Evolutionary conservation across 2,113 vertebrate genomes (phyloP).

Genomic region (Centropristis striata): DNA sequence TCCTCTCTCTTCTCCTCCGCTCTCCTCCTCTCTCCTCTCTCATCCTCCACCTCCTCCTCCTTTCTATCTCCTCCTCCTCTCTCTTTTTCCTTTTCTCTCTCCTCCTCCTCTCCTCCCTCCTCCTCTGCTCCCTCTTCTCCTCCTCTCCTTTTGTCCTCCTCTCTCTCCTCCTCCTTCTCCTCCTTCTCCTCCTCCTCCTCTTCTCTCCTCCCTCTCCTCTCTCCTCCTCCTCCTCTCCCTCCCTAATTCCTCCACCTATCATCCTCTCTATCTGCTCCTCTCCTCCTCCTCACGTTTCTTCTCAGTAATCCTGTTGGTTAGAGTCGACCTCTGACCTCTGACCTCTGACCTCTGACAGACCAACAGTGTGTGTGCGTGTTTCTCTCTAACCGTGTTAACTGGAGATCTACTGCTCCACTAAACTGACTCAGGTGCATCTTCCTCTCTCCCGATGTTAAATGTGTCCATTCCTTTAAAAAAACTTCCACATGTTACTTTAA

Average conservation of each 20-base stretch:
- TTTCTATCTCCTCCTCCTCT: too few relatives aligned
- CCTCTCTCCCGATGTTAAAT: neutral
- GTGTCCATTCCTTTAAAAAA: too few relatives aligned
- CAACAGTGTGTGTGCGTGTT: neutral
- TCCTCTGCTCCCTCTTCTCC: neutral
- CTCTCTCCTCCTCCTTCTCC: neutral
- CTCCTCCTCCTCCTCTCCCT: neutral
- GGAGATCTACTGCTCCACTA: neutral
- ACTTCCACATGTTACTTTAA: too few relatives aligned
- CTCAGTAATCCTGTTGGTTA: slow-evolving; percentile 4
- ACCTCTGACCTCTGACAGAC: slow-evolving; percentile 1
- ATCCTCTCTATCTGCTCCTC: neutral
- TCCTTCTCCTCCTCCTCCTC: neutral
- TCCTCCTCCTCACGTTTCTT: slow-evolving; percentile 8
- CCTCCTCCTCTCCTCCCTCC: too few relatives aligned
- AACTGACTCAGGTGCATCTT: neutral
- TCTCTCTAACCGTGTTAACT: neutral
- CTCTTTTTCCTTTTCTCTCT: too few relatives aligned
- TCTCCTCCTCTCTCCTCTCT: too few relatives aligned
- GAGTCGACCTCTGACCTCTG: neutral
- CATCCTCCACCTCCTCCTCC: too few relatives aligned
- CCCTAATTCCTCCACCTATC: neutral
- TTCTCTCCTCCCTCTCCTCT: slow-evolving; percentile 6
- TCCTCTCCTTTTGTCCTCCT: neutral
- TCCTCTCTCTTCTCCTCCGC: too few relatives aligned